Evolutionary conservation across 2,113 vertebrate species (phyloP), one percentile per base, ranked within the genome.

Genomic region (Percopsis transmontana): DNA sequence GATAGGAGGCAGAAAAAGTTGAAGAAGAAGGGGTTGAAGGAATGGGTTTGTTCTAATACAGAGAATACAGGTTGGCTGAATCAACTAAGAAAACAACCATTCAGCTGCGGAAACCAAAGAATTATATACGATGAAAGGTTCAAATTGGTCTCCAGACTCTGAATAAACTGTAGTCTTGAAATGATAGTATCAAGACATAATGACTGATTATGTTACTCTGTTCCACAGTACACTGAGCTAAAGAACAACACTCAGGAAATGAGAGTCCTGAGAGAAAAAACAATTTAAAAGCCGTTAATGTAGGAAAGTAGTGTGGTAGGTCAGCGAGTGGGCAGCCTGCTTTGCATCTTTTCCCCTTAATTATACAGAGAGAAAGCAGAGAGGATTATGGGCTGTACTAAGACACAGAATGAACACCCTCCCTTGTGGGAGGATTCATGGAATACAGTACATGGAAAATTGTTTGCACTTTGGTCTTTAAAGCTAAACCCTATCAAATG

Each of bases 241-340:
- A 6, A 14, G 15, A 12, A 45, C 15, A 16, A 14, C 42, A 16
- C 15, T 10, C 15, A 14, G 8, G 42, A 16, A 10, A n/a, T n/a
- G n/a, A n/a, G n/a, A n/a, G 15, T 24, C 39, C 53, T 77, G 44
- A 42, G n/a, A 54, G 24, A 21, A 63, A 39, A 61, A 2, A 76
- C n/a, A 61, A 52, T 74, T 66, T 73, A 42, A 13, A 44, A 73
- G 60, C 19, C 24, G 3, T 44, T 69, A 66, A 72, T 73, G 12
- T 39, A 73, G 68, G 58, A 70, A 77, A 42, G 4, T 7, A 47
- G 62, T 7, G 6, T 23, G 13, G 16, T 10, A 18, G 55, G 82
- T 75, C 74, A 80, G 12, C 74, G 62, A 72, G 56, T 77, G 79
- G 80, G 80, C 82, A 59, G 13, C 54, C 16, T 9, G 66, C 68